phyloP scores from a whole-genome alignment of 2,113 vertebrate species.

The Himantopus leucocephalus region DNA sequence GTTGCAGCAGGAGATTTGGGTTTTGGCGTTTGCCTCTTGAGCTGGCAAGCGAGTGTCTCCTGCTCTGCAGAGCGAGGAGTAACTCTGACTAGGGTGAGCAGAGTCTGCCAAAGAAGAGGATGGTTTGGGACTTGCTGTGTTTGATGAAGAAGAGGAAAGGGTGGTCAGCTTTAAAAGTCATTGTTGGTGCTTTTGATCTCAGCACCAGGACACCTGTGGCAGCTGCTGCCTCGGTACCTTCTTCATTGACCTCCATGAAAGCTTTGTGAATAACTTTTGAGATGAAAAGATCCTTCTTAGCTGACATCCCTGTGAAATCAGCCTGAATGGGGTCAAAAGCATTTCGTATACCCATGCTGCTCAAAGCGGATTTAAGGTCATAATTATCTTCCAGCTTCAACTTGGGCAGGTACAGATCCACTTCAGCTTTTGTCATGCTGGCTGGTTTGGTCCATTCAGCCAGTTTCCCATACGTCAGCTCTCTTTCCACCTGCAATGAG shows the following conservation, averaged over 20 bases:
- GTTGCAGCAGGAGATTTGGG: neutral
- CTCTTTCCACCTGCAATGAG: slow-evolving; percentile 76
- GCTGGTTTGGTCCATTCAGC: slow-evolving; percentile 75
- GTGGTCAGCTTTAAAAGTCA: slow-evolving; percentile 68
- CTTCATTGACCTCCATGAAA: slow-evolving; percentile 88
- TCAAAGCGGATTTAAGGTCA: slow-evolving; percentile 73
- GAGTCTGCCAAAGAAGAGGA: slow-evolving; percentile 75
- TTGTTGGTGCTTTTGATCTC: slow-evolving; percentile 33
- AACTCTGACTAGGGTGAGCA: slow-evolving; percentile 59
- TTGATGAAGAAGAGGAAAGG: slow-evolving; percentile 79
- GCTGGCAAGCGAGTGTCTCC: neutral
- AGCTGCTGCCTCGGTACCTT: slow-evolving; percentile 86
- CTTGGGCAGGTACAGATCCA: slow-evolving; percentile 78
- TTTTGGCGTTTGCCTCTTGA: neutral
- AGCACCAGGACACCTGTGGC: slow-evolving; percentile 70
- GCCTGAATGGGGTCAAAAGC: slow-evolving; percentile 69
- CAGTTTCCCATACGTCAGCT: slow-evolving; percentile 80
- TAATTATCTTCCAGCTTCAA: slow-evolving; percentile 83
- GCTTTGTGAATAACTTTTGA: slow-evolving; percentile 87
- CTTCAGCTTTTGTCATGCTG: slow-evolving; percentile 71
- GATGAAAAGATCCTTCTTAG: slow-evolving; percentile 74
- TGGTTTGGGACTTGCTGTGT: slow-evolving; percentile 66
- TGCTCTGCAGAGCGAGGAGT: neutral
- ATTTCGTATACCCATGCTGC: slow-evolving; percentile 81
- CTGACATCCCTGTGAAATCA: slow-evolving; percentile 85